Base-by-base conservation (phyloP, 2,888 invertebrate genomes). In the Caenorhabditis japonica region DNA sequence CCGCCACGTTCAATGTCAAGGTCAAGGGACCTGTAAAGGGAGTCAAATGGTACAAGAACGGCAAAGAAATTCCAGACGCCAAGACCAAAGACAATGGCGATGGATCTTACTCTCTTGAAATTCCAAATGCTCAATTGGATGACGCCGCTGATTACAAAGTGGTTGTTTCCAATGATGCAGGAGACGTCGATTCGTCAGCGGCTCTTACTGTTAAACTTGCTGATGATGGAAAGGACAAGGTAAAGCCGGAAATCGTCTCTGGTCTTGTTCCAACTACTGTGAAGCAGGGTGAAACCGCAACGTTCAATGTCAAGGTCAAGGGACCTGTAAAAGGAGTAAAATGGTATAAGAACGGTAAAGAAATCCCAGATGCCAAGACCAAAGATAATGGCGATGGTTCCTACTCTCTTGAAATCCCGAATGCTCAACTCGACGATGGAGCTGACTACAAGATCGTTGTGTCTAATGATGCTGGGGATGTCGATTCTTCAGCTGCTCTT, bases 201-300 rank as follows among this genome's bases (percentile, higher is more conserved):
- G 76, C 79, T 3, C 73, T 85, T 3, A 82, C 83, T 12, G 85
- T 85, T 33, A 78, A 78, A 34, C 30, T 30, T 10, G 30, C 30
- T 10, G 49, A 49, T 25, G 66, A 60, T 46, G 72, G 64, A 56
- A 52, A 59, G 60, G 72, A 66, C 53, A 76, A 74, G 33, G 68
- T 46, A 33, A 80, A 78, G 70, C 85, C 85, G 8, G 77, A 83
- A 60, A 83, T 95, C 84, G 91, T 92, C 36, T 93, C 93, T 88
- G 92, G 92, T 64, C 89, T 95, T 19, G 91, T 92, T 44, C 88
- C 89, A 87, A 85, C 85, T 68, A 87, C 87, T 0, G 92, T 95
- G 2, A 92, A 93, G 71, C 94, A 94, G 84, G 94, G 95, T 0
- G 92, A 93, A 66, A 93, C 93, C 0, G 90, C 95, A 43, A 92